These are phyloP conservation scores for Drosophila paucipuncta DNA, from an alignment of 2,888 invertebrate genomes.

Conservation along the genomic window DNA sequence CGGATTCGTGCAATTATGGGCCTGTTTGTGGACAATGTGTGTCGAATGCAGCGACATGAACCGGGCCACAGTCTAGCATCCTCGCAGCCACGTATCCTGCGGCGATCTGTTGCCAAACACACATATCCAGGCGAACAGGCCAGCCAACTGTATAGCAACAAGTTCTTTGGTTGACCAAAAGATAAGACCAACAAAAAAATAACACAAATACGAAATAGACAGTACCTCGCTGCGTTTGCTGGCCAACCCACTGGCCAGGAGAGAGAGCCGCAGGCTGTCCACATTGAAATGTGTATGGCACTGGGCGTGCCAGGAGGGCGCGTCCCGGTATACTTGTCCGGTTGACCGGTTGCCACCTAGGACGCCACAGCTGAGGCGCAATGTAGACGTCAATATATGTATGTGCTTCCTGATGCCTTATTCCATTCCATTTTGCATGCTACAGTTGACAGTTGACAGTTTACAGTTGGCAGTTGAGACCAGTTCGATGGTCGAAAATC, in stretches of 20 bases:
- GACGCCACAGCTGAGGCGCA: constrained; percentile 58
- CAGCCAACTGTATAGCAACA: constrained; percentile 47
- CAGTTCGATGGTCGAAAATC: constrained; percentile 57
- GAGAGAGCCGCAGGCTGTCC: constrained; percentile 53
- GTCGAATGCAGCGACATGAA: constrained; percentile 63
- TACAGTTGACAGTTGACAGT: constrained; percentile 30
- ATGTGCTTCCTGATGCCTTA: constrained; percentile 19
- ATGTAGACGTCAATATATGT: constrained; percentile 71
- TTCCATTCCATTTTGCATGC: constrained; percentile 57
- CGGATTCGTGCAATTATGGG: constrained; percentile 76
- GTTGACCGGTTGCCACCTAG: constrained; percentile 50
- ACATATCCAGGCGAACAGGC: constrained; percentile 16
- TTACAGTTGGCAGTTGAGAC: constrained; percentile 25
- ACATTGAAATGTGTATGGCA: constrained; percentile 38
- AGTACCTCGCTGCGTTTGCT: constrained; percentile 50
- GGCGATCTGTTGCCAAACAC: constrained; percentile 76
- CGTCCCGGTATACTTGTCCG: constrained; percentile 66
- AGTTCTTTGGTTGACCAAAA: constrained; percentile 72
- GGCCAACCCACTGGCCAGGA: constrained; percentile 72
- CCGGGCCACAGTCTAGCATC: constrained; percentile 34
- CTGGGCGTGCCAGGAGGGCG: constrained; percentile 69
- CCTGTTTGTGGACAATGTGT: constrained; percentile 71
- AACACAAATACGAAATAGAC: not conserved
- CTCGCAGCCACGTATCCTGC: constrained; percentile 52
- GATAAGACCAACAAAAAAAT: constrained; percentile 57